Percentiles rank a stretch among this genome's conserved stretches.
phyloP scores from a whole-genome alignment of 1,140 invertebrate genomes.

The Platyscapa corneri region DNA sequence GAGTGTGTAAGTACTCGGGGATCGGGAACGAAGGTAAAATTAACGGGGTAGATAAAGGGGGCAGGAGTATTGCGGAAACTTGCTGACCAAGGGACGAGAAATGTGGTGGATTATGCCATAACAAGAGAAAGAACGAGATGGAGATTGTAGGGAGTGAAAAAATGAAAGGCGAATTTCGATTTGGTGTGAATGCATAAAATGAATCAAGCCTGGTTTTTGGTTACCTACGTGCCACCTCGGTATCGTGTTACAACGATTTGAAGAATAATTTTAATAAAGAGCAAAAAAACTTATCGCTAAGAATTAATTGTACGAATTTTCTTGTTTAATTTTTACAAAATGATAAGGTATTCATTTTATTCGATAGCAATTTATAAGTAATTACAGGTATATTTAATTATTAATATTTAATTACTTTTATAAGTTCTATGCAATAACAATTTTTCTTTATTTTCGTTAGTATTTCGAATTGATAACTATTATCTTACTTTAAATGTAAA shows the following conservation, averaged over 20 bases:
- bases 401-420: no score
- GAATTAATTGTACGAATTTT: no score
- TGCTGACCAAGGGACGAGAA: not conserved
- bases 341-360: no score
- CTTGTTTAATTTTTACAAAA: no score
- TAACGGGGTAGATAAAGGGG: slow-evolving; percentile 15
- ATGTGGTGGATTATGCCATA: not conserved
- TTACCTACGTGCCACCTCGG: not conserved
- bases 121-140: not conserved
- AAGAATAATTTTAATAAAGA: not conserved
- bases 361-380: no score
- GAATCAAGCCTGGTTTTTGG: slow-evolving; percentile 21
- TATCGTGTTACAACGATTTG: not conserved
- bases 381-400: no score
- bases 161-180: not conserved
- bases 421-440: no score
- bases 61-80: not conserved
- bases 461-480: no score
- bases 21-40: not conserved
- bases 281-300: not conserved
- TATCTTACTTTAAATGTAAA: no score
- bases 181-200: not conserved
- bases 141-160: slow-evolving; percentile 1
- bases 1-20: not conserved
- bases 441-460: no score